phyloP scores from a whole-genome alignment of 30 jellyfish, hydroid and myxozoan species.

The Phacellophora camtschatica region DNA sequence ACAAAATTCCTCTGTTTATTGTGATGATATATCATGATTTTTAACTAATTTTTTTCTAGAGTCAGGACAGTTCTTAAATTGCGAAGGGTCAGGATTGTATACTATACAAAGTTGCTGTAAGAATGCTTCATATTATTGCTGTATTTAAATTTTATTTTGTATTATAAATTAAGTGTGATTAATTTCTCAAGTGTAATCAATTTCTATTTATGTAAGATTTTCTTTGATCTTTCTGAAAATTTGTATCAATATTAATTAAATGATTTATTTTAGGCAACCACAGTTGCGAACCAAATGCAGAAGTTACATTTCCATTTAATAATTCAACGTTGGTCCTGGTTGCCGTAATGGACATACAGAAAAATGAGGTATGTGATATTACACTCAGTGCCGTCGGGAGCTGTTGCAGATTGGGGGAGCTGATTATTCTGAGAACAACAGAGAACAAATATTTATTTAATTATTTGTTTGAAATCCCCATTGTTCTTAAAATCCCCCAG shows the following conservation, averaged over 20 bases:
- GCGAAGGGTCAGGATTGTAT: conserved; percentile 92
- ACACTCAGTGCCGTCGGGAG: background rate
- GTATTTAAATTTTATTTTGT: background rate
- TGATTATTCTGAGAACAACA: too few relatives aligned
- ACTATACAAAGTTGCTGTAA: conserved; percentile 74
- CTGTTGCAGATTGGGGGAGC: too few relatives aligned
- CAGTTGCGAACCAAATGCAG: conserved; percentile 95
- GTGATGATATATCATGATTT: background rate
- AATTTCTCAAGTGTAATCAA: too few relatives aligned
- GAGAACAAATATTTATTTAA: too few relatives aligned
- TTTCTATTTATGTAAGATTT: too few relatives aligned
- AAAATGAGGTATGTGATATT: conserved; percentile 51
- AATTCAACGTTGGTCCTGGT: conserved; percentile 83
- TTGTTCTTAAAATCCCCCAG: too few relatives aligned
- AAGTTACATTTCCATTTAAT: conserved; percentile 88
- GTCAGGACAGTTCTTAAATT: conserved; percentile 83
- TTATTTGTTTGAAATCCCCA: too few relatives aligned
- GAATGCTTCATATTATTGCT: background rate
- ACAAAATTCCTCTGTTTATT: background rate
- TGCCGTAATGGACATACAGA: conserved; percentile 71
- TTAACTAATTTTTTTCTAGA: conserved; percentile 15
- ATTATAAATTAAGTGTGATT: too few relatives aligned
- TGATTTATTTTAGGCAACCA: conserved; percentile 68
- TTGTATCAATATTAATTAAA: background rate
- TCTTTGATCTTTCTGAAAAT: too few relatives aligned